These are phyloP conservation scores for Notodonta ziczac DNA, from an alignment of 2,888 invertebrate species.

Conservation along the genomic window DNA sequence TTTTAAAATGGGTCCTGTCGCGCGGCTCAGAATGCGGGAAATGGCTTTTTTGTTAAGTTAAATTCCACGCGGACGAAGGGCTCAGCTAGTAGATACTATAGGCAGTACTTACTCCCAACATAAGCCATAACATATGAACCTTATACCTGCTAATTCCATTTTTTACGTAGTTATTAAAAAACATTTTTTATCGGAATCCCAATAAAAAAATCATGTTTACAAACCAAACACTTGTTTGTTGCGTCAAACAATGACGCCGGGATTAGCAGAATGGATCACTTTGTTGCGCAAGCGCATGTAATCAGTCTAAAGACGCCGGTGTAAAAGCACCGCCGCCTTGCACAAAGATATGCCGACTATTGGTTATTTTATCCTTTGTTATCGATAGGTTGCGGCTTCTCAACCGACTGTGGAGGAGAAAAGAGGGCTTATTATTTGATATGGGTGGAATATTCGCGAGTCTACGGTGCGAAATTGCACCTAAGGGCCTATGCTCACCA, in stretches of 20 bases:
- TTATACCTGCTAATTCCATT: not conserved
- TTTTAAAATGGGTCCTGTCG: no score
- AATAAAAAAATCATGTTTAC: slow-evolving; percentile 49
- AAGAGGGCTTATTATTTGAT: not conserved
- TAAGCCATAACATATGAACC: not conserved
- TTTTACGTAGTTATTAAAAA: slow-evolving; percentile 3
- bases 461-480: no score
- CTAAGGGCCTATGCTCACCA: no score
- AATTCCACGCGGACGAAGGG: no score
- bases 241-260: slow-evolving; percentile 49
- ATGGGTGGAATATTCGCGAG: no score
- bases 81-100: no score
- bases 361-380: slow-evolving; percentile 39
- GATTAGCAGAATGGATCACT: slow-evolving; percentile 53
- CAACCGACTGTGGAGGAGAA: slow-evolving; percentile 9
- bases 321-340: slow-evolving; percentile 26
- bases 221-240: slow-evolving; percentile 59
- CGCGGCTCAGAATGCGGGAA: no score
- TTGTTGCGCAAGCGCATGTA: slow-evolving; percentile 61
- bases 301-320: slow-evolving; percentile 48
- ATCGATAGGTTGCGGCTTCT: slow-evolving; percentile 46
- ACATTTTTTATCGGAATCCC: slow-evolving; percentile 14
- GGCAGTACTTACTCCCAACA: no score
- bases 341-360: slow-evolving; percentile 37
- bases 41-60: no score